A percentile compares a stretch with the other conserved stretches of the same genome.
These are phyloP conservation scores for Bombus confusus DNA, from an alignment of 1,140 invertebrate species.

Conservation along the genomic window DNA sequence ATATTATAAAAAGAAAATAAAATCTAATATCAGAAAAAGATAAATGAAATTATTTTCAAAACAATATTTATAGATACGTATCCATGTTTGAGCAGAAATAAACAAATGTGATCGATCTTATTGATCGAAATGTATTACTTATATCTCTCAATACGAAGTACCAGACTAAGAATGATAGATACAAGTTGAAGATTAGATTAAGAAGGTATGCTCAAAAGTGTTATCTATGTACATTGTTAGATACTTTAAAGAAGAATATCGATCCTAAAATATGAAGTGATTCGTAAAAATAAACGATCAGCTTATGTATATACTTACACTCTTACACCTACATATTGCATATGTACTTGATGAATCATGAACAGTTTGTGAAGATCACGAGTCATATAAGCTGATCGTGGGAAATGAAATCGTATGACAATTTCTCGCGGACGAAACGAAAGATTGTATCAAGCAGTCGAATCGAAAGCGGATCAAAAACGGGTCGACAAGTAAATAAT, in stretches of 20 bases:
- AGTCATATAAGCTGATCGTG: not conserved
- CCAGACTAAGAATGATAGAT: no score
- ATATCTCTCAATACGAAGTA: not conserved
- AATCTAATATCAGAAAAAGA: not conserved
- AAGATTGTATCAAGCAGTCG: not conserved
- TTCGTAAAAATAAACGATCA: not conserved
- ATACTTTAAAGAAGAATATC: not conserved
- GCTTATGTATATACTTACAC: not conserved
- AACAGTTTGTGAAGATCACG: not conserved
- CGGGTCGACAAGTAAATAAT: not conserved
- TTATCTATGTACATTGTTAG: not conserved
- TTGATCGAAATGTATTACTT: not conserved
- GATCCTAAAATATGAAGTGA: not conserved
- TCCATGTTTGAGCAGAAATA: not conserved
- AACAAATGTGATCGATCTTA: not conserved
- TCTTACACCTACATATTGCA: not conserved
- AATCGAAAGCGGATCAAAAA: not conserved
- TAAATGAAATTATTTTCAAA: not conserved
- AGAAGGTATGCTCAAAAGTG: not conserved
- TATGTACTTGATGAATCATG: constrained; percentile 27
- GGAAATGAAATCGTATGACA: not conserved
- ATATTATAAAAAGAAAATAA: not conserved
- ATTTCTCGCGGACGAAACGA: not conserved
- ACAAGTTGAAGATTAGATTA: not conserved
- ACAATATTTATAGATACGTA: not conserved